Evolutionary conservation across 2,797 vertebrate species (phyloP), one percentile per base, ranked within the genome.

Genomic region (Chlorospingus semifuscus): DNA sequence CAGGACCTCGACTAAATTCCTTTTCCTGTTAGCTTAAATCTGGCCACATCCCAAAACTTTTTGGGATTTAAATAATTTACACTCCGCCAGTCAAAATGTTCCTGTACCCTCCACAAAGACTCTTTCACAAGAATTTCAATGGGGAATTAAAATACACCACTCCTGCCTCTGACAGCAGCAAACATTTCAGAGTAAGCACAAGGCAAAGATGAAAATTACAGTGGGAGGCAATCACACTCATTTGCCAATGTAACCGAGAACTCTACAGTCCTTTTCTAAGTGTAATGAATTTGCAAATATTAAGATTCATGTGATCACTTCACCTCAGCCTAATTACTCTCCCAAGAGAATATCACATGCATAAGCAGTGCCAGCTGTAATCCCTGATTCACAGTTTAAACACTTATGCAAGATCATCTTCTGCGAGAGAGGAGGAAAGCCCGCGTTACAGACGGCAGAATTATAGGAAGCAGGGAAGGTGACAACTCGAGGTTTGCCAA

Each of bases 401-500:
- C 85, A 92, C 70, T 90, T 85, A 44, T 2, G 37, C 36, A 87
- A 91, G 46, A 91, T 87, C 50, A 83, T 52, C 37, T 66, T 65
- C n/a, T 34, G 56, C 8, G 30, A 90, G 85, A 74, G 69, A 41
- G 50, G 59, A 94, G 86, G 87, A 94, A 95, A 95, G 72, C 82
- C 79, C n/a, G 1, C 71, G 59, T 52, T 91, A 89, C 74, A 89
- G 76, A 94, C 4, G 0, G 44, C 27, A 83, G 87, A 95, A 94
- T 80, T 88, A 60, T 11, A 66, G 3, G 23, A 68, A 44, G 65
- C 80, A 32, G 42, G 37, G 22, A 96, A 74, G 75, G 93, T 90
- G 94, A 87, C 88, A 96, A 82, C 87, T 57, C 52, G n/a, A 84
- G 91, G 63, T 59, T 96, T 94, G 90, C 84, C 84, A 94, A 95